Evolutionary conservation across 2,888 invertebrate species (phyloP).

Genomic region (Nebria brevicollis): DNA sequence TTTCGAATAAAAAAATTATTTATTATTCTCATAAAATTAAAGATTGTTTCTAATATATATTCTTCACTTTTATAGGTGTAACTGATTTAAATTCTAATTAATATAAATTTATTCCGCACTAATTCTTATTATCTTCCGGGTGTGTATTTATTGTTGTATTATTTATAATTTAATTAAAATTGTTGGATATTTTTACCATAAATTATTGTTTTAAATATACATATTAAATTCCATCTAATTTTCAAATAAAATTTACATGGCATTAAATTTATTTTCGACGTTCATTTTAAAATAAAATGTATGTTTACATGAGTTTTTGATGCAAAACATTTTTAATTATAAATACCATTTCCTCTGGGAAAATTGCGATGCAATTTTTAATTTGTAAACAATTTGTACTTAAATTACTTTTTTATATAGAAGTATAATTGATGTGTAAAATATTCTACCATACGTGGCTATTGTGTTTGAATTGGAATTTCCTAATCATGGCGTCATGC

Average conservation of each 20-base stretch:
- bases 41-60: background rate
- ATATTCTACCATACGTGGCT: background rate
- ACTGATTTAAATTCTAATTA: background rate
- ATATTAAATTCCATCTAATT: background rate
- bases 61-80: background rate
- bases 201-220: background rate
- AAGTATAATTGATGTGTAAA: background rate
- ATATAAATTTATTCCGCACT: background rate
- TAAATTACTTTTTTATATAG: background rate
- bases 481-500: too few relatives aligned
- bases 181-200: background rate
- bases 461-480: too few relatives aligned
- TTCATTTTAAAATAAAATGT: background rate
- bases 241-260: background rate
- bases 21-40: background rate
- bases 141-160: background rate
- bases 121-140: background rate
- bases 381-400: slow-evolving; percentile 1
- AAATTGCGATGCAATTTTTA: background rate
- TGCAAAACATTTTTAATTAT: background rate
- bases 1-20: too few relatives aligned
- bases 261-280: background rate
- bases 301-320: background rate
- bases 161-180: background rate
- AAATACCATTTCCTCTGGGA: background rate